A percentile compares a stretch with the other conserved stretches of the same genome.
These are phyloP conservation scores for Rattus rattus DNA, from an alignment of 2,113 vertebrate species.

Conservation along the genomic window DNA sequence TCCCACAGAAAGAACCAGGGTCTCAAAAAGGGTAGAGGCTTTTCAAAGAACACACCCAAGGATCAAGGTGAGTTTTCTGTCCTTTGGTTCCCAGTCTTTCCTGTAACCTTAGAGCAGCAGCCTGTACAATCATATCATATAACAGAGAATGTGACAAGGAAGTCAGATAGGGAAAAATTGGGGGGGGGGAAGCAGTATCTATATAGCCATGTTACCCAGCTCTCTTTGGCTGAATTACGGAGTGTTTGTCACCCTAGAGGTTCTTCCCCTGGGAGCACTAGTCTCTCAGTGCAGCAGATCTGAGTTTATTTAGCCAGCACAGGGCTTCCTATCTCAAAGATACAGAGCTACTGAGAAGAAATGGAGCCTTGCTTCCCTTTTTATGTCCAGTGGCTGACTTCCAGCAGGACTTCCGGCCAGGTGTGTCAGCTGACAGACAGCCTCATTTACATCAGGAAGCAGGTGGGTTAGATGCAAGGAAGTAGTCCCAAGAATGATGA, in stretches of 20 bases:
- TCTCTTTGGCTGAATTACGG: neutral
- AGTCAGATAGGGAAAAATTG: neutral
- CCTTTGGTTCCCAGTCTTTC: neutral
- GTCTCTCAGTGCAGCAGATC: neutral
- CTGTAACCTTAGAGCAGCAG: neutral
- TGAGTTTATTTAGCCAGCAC: neutral
- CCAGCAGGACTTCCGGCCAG: neutral
- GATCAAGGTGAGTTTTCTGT: neutral
- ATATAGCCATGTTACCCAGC: neutral
- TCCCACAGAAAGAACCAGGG: neutral
- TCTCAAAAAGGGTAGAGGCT: neutral
- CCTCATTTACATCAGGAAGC: neutral
- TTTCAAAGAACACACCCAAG: neutral
- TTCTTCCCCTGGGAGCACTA: neutral
- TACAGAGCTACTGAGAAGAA: neutral
- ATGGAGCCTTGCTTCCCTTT: neutral
- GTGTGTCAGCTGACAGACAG: neutral
- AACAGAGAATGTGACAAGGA: neutral
- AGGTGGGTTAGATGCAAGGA: neutral
- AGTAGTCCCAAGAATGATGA: neutral
- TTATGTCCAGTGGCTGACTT: neutral
- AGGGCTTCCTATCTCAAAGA: neutral
- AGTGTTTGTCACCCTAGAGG: neutral
- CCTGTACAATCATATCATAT: neutral
- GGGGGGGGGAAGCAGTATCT: neutral